Conservation (phyloP, 53 echinoderm and acorn worm genomes). For the Luidia sarsii region DNA sequence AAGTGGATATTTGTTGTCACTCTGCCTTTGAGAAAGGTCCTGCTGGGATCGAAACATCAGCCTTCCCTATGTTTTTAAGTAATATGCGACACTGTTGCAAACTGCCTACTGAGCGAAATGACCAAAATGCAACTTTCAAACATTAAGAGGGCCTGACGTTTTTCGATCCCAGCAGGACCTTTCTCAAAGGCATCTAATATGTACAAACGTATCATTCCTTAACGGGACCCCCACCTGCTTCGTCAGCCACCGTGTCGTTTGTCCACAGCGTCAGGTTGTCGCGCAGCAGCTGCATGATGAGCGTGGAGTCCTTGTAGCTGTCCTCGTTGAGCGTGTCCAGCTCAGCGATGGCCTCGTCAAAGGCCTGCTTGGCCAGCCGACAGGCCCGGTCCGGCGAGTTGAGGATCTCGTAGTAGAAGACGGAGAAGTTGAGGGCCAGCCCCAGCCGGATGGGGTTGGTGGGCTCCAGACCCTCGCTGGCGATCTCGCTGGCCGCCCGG, state of each 20-base stretch:
- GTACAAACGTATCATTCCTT: background rate
- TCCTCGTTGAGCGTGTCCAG: slow-evolving; percentile 90
- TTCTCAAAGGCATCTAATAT: no score
- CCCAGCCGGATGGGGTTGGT: slow-evolving; percentile 98
- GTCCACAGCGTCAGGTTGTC: slow-evolving; percentile 99
- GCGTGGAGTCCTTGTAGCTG: slow-evolving; percentile 93
- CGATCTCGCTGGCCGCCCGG: slow-evolving; percentile 78
- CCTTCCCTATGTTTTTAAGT: no score
- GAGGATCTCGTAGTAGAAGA: slow-evolving; percentile 99
- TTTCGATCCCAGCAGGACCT: no score
- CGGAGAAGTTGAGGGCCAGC: slow-evolving; percentile 97
- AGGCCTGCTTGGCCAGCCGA: slow-evolving; percentile 90
- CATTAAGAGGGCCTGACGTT: no score
- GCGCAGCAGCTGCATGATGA: slow-evolving; percentile 97
- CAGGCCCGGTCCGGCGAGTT: slow-evolving; percentile 93
- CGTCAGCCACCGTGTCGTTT: slow-evolving; percentile 59
- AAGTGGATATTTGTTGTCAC: no score
- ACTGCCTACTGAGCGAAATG: no score
- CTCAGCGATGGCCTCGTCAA: slow-evolving; percentile 95
- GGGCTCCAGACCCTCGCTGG: slow-evolving; percentile 62
- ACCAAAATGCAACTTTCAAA: no score
- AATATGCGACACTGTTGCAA: no score
- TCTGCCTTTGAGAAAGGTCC: no score
- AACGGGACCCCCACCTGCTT: slow-evolving; percentile 22
- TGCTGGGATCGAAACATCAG: no score